Evolutionary conservation across 2,888 invertebrate species (phyloP).

Genomic region (Andricus quercusramuli): DNA sequence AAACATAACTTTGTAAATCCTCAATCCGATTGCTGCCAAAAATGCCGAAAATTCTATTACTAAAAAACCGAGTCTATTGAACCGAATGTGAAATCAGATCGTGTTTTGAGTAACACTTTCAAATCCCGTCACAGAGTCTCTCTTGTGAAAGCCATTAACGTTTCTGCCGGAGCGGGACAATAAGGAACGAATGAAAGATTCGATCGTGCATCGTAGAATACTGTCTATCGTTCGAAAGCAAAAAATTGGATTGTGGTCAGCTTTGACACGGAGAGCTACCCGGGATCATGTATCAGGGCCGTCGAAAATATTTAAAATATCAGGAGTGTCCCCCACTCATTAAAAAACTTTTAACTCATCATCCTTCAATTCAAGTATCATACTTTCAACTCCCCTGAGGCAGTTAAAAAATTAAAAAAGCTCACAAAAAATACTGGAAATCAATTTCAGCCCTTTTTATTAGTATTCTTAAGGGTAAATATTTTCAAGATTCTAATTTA

Average conservation of each 20-base stretch:
- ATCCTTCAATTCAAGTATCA: background rate
- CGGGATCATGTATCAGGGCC: slow-evolving; percentile 15
- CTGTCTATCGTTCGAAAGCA: slow-evolving; percentile 22
- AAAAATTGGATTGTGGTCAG: slow-evolving; percentile 39
- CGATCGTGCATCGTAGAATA: slow-evolving; percentile 40
- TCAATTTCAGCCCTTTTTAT: background rate
- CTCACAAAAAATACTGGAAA: background rate
- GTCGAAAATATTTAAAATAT: background rate
- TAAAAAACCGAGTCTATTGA: background rate
- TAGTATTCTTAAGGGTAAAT: background rate
- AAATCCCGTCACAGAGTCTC: slow-evolving; percentile 26
- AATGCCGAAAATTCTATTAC: background rate
- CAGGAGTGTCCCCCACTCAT: background rate
- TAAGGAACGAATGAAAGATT: slow-evolving; percentile 29
- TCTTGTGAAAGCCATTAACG: slow-evolving; percentile 37
- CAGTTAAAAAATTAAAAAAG: background rate
- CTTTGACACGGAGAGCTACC: slow-evolving; percentile 32
- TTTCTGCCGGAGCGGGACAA: slow-evolving; percentile 23
- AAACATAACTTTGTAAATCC: background rate
- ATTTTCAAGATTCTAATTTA: background rate
- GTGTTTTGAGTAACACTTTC: slow-evolving; percentile 37
- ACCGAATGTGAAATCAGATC: slow-evolving; percentile 21
- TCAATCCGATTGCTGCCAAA: background rate
- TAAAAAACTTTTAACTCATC: background rate
- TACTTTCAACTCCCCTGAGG: background rate